Percentiles rank a stretch among this genome's conserved stretches.
phyloP scores from a whole-genome alignment of 2,888 invertebrate genomes.

The Heliconius ethilla region DNA sequence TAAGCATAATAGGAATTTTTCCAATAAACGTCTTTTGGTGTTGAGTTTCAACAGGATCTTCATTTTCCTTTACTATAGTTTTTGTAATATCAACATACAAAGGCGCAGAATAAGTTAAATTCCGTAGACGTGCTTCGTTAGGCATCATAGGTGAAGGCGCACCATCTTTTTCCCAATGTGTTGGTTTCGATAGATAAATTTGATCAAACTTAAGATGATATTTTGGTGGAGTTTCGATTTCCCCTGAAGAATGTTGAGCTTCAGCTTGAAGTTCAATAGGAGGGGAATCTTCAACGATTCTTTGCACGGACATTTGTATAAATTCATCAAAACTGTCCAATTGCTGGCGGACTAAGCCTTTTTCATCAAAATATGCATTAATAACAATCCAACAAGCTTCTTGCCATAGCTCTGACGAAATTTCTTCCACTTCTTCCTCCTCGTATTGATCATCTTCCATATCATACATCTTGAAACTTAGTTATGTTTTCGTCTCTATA shows the following conservation, averaged over 20 bases:
- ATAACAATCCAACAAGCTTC: slow-evolving; percentile 99
- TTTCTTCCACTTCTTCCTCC: slow-evolving; percentile 96
- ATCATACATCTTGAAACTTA: slow-evolving; percentile 67
- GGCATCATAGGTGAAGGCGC: slow-evolving; percentile 99
- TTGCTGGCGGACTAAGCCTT: slow-evolving; percentile 99
- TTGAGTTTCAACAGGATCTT: slow-evolving; percentile 92
- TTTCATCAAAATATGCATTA: slow-evolving; percentile 99
- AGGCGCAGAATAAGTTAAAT: slow-evolving; percentile 98
- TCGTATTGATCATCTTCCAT: slow-evolving; percentile 85
- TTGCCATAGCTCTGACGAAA: slow-evolving; percentile 99
- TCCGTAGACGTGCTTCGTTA: slow-evolving; percentile 98
- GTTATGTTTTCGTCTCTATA: background rate
- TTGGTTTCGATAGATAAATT: slow-evolving; percentile 99
- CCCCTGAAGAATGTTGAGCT: slow-evolving; percentile 97
- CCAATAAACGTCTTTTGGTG: slow-evolving; percentile 89
- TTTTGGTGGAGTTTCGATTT: slow-evolving; percentile 94
- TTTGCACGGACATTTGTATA: slow-evolving; percentile 99
- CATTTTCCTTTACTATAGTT: slow-evolving; percentile 94
- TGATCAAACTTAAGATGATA: slow-evolving; percentile 98
- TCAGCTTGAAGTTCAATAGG: slow-evolving; percentile 98
- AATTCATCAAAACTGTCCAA: slow-evolving; percentile 99
- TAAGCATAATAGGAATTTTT: slow-evolving; percentile 99
- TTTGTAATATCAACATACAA: slow-evolving; percentile 99
- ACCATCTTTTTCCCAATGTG: slow-evolving; percentile 99
- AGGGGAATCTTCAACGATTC: slow-evolving; percentile 99